Conservation (phyloP, 2,888 invertebrate genomes). For the Coleophora flavipennella region DNA sequence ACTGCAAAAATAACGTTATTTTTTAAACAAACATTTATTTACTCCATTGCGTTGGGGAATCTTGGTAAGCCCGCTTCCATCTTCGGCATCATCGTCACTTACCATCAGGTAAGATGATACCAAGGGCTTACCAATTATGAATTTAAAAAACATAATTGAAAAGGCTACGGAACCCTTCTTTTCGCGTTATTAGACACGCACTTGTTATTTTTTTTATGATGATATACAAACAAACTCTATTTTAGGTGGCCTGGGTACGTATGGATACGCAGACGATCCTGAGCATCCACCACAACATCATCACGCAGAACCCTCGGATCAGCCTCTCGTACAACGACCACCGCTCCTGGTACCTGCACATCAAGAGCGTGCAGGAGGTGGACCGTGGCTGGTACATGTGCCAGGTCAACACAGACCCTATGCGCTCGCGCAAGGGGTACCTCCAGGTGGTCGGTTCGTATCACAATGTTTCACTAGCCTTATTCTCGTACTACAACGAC, state of each 20-base stretch:
- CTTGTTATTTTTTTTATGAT: no score
- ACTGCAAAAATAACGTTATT: no score
- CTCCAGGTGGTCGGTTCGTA: constrained; percentile 73
- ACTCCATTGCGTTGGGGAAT: no score
- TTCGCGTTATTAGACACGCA: no score
- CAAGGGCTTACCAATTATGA: no score
- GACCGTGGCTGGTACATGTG: constrained; percentile 95
- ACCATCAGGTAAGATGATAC: no score
- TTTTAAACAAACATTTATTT: no score
- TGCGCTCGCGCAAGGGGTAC: constrained; percentile 90
- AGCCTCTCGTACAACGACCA: constrained; percentile 91
- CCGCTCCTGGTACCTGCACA: constrained; percentile 92
- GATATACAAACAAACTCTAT: neutral
- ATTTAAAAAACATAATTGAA: no score
- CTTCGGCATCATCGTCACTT: no score
- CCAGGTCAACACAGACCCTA: constrained; percentile 93
- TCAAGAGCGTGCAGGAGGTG: constrained; percentile 87
- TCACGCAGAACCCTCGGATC: constrained; percentile 91
- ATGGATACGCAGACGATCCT: constrained; percentile 94
- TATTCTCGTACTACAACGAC: no score
- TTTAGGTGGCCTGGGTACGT: constrained; percentile 92
- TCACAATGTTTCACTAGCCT: neutral
- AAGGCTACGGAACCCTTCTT: no score
- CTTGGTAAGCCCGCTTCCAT: no score
- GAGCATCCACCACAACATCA: constrained; percentile 92